Evolutionary conservation across 2,113 vertebrate species (phyloP), one percentile per base, ranked within the genome.

Genomic region (Pangasianodon hypophthalmus): DNA sequence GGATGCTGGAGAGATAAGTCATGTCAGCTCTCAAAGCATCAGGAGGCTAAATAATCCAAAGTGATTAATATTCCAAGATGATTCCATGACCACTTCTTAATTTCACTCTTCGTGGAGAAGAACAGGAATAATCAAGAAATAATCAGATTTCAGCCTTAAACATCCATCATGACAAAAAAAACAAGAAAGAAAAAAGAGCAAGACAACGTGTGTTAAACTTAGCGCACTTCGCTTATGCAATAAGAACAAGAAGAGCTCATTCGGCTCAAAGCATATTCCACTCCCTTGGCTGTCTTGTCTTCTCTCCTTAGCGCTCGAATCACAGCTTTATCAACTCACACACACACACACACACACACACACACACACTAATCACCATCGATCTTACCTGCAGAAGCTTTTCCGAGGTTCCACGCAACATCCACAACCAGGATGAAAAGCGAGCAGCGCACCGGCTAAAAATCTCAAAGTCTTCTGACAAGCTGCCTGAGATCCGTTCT

Each of bases 381-480:
- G 9, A 50, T 73, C 96, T 96, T 96, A 96, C 96, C 96, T 96
- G 93, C 69, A 85, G 19, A 92, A 93, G 91, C 80, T 62, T 86
- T 91, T 92, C 91, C 89, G 90, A 92, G 91, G 93, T 90, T 90
- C 89, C 92, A 94, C 93, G 94, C 37, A 84, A 62, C 82, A 94
- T 95, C 94, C 95, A 94, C 90, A 87, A 94, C 87, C 90, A 91
- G 88, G 90, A 90, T 86, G 90, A 93, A 84, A 84, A 93, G 90
- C 86, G 88, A 69, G 16, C 44, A 50, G 80, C 6, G 77, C 67
- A 46, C 91, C 52, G 67, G 52, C 73, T 52, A 58, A 69, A 88
- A 88, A 91, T 80, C 90, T 89, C n/a, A 83, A 80, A 75, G 58
- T 80, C 75, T 6, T 80, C 81, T 24, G 56, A 85, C 79, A 29